These are phyloP conservation scores for Melinaea marsaeus DNA, from an alignment of 2,888 invertebrate genomes.

Conservation along the genomic window DNA sequence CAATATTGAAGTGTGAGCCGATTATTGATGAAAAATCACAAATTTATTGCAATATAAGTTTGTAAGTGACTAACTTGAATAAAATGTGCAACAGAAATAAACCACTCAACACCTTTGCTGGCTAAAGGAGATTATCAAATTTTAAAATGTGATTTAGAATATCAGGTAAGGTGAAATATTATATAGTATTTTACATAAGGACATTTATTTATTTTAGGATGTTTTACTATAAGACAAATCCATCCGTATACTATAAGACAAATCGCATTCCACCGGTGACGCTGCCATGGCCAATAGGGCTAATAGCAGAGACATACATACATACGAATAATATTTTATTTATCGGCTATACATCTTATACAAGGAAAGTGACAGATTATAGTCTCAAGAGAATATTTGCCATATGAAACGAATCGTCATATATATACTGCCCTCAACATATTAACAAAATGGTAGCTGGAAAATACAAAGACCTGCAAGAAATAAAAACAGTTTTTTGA, in stretches of 20 bases:
- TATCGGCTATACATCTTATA: conserved; percentile 9
- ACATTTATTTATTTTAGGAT: background rate
- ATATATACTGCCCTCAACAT: conserved; percentile 40
- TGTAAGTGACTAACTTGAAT: conserved; percentile 38
- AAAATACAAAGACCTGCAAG: conserved; percentile 61
- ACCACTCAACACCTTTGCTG: conserved; percentile 40
- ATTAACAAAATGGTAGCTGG: conserved; percentile 57
- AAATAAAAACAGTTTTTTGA: conserved; percentile 27
- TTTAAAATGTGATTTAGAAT: conserved; percentile 46
- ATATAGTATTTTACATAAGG: background rate
- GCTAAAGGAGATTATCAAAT: conserved; percentile 45
- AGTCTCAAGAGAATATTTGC: conserved; percentile 53
- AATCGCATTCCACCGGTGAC: conserved; percentile 38
- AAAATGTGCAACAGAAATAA: conserved; percentile 44
- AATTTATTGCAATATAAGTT: conserved; percentile 42
- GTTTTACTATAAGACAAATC: conserved; percentile 35
- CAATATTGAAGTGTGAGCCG: conserved; percentile 42
- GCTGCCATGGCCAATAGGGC: conserved; percentile 34
- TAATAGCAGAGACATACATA: background rate
- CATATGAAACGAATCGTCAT: conserved; percentile 47
- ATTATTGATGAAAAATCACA: conserved; percentile 38
- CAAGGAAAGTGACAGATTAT: conserved; percentile 58
- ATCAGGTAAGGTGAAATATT: conserved; percentile 38
- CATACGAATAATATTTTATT: conserved; percentile 19
- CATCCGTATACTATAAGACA: conserved; percentile 34